Evolutionary conservation across 2,113 vertebrate genomes (phyloP).

Genomic region (Prionailurus bengalensis): DNA sequence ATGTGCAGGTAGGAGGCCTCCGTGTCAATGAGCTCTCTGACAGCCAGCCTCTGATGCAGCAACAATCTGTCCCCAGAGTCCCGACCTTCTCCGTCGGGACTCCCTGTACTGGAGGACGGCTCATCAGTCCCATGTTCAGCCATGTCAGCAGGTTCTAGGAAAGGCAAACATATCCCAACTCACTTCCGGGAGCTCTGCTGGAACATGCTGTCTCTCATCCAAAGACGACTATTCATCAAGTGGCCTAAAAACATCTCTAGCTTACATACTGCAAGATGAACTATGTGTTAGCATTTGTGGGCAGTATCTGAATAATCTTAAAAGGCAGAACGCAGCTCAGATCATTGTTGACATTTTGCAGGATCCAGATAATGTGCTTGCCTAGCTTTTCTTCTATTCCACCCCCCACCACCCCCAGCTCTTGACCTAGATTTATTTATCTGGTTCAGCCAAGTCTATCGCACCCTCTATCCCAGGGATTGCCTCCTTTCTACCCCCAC

Average conservation of each 20-base stretch:
- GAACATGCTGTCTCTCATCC: background rate
- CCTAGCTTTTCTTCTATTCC: background rate
- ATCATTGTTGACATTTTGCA: background rate
- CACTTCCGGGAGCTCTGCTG: background rate
- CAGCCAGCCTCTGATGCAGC: conserved; percentile 90
- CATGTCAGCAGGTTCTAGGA: conserved; percentile 86
- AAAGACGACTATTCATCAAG: background rate
- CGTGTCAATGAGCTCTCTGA: conserved; percentile 92
- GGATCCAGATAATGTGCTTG: conserved; percentile 11
- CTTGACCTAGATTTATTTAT: conserved; percentile 62
- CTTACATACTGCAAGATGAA: background rate
- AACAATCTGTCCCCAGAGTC: conserved; percentile 82
- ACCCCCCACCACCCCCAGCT: background rate
- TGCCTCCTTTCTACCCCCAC: background rate
- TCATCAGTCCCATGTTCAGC: conserved; percentile 76
- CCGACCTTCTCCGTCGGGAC: conserved; percentile 43
- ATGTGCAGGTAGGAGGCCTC: conserved; percentile 93
- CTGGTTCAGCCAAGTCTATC: background rate
- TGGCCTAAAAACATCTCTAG: background rate
- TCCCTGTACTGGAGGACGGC: background rate
- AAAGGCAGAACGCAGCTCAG: background rate
- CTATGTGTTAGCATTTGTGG: background rate
- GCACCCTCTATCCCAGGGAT: background rate
- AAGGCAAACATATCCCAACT: conserved; percentile 25
- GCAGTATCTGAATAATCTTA: background rate